These are phyloP conservation scores for Delphinus delphis DNA, from an alignment of 2,113 vertebrate species.

Conservation along the genomic window DNA sequence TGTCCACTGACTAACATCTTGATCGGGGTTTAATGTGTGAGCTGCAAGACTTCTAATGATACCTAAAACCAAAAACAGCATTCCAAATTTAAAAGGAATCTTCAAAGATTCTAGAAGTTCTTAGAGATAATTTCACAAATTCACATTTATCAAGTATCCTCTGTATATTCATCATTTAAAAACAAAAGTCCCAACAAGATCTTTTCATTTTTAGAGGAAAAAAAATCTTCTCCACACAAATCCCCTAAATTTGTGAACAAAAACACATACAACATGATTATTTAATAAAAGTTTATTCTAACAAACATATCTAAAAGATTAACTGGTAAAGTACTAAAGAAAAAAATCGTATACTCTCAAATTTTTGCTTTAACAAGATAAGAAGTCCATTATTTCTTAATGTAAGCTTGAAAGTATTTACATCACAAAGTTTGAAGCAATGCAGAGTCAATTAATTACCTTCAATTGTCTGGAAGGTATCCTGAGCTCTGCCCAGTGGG, in stretches of 20 bases:
- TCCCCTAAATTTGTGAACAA: not conserved
- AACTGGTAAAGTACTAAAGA: not conserved
- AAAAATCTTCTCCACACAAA: slow-evolving; percentile 18
- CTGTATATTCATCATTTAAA: not conserved
- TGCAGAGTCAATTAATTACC: slow-evolving; percentile 82
- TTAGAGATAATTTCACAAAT: slow-evolving; percentile 4
- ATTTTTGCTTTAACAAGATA: slow-evolving; percentile 15
- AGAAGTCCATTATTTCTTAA: slow-evolving; percentile 4
- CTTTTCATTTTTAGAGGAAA: not conserved
- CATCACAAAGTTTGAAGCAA: not conserved
- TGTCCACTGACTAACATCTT: slow-evolving; percentile 95
- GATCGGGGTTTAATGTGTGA: slow-evolving; percentile 95
- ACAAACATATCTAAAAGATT: not conserved
- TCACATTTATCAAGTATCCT: not conserved
- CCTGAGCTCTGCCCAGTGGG: slow-evolving; percentile 96
- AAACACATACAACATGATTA: not conserved
- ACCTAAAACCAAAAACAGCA: slow-evolving; percentile 83
- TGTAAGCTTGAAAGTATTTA: not conserved
- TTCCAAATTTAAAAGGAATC: not conserved
- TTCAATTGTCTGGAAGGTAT: slow-evolving; percentile 99
- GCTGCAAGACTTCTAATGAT: slow-evolving; percentile 97
- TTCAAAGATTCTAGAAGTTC: not conserved
- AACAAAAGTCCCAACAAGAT: not conserved
- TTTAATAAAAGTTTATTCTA: slow-evolving; percentile 22
- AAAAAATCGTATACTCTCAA: not conserved